Base-by-base conservation (phyloP, 2,113 vertebrate species). In the Thymallus thymallus region DNA sequence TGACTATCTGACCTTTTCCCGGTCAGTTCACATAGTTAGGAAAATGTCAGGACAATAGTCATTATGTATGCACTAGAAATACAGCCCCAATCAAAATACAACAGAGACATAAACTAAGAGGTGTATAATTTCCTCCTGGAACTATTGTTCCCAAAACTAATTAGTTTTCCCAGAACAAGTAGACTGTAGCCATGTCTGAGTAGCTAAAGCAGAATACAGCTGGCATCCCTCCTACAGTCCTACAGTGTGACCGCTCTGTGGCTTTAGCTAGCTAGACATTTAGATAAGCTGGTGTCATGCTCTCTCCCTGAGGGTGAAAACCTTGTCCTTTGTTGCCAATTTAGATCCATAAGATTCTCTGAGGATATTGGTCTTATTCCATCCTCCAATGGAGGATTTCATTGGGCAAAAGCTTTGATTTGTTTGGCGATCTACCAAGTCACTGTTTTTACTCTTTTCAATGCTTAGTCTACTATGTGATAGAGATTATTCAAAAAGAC, bases 351-450 rank as follows among this genome's bases (percentile, higher is more conserved):
- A 35, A 71, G 56, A 70, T 61, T 76, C 69, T 73, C 51, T 62
- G 58, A 67, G 51, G 82, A 75, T 71, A 76, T 16, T 26, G 81
- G 76, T 69, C 76, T 75, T 67, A 85, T 84, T 82, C 79, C 66
- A 73, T 80, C 77, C 82, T 80, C 77, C 82, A 82, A 1, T 79
- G 76, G 76, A 83, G 74, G 77, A 66, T 66, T 79, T 84, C 60
- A 73, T 78, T 69, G 22, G 29, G 48, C 1, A 3, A n/a, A 4
- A 71, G 35, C n/a, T 23, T 12, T 9, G 61, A 63, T 63, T 68
- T 48, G 63, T n/a, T 1, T 82, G 71, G 73, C 75, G 71, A 68
- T 45, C 12, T 26, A 82, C 60, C 76, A 80, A 68, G 30, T 30
- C 24, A 65, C 76, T 76, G 56, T 79, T 65, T n/a, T 56, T 14